Base-by-base conservation (phyloP, 2,888 invertebrate genomes). In the Leptarthrus brevirostris region DNA sequence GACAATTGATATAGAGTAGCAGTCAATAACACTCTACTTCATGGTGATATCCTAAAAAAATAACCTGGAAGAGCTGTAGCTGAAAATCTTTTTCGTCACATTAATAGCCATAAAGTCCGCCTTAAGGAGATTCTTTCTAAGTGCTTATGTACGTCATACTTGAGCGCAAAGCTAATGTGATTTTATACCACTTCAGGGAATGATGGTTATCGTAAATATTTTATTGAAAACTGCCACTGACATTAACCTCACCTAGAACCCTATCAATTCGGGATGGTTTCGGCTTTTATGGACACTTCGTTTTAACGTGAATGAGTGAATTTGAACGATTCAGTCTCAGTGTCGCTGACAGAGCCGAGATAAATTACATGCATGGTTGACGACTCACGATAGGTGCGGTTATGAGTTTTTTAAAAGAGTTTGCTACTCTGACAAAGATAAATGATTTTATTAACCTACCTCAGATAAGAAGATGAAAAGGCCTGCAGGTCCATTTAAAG, bases 1-100 rank as follows among this genome's bases (percentile, higher is more conserved):
- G 58, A 16, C 34, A 58, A 58, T 58, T 58, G 58, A 58, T 58
- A 58, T 18, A 58, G 58, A 58, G 58, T 58, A 58, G 58, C 20
- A 58, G 36, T 58, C 58, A 34, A 58, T 58, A 34, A 16, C 58
- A 58, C 58, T 58, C 34, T n/a, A 58, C 58, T 58, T 3, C 10
- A 20, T 5, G 58, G 58, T 36, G 26, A 36, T 36, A 58, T 58
- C 58, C 36, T 36, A 36, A 34, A 58, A 30, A 58, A 58, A 58
- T 36, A 58, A 58, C 58, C 36, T 58, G 36, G 58, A 36, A 5
- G 58, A 49, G 36, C 16, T 58, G 58, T 10, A 36, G 58, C 20
- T 58, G 58, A 36, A 36, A 53, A 36, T 58, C 34, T 58, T 58
- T 36, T 30, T 34, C 20, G 4, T 6, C 56, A 18, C 14, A 16